A percentile compares a stretch with the other conserved stretches of the same genome.
Evolutionary conservation across 2,113 vertebrate genomes (phyloP).

Genomic region (Martes martes): DNA sequence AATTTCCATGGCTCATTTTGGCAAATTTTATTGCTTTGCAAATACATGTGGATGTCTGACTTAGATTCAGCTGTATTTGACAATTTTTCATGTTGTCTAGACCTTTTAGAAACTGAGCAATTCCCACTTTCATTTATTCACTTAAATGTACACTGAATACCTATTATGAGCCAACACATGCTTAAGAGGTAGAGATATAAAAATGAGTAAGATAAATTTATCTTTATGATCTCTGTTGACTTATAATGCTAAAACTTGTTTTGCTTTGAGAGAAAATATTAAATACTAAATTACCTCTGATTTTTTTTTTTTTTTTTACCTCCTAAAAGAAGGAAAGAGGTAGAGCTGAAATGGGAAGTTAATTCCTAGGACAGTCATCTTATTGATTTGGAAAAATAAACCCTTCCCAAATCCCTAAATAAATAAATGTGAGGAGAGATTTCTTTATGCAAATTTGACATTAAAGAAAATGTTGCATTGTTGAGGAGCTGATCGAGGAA

Average conservation of each 20-base stretch:
- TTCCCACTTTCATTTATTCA: neutral
- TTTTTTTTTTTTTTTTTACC: neutral
- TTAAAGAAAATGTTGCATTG: conserved; percentile 32
- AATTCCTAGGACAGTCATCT: neutral
- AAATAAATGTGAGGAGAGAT: conserved; percentile 44
- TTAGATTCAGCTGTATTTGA: neutral
- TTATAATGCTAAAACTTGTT: neutral
- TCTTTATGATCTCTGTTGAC: neutral
- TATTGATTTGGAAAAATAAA: conserved; percentile 19
- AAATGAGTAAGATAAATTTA: conserved; percentile 18
- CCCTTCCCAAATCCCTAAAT: neutral
- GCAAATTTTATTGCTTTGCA: neutral
- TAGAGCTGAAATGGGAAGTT: neutral
- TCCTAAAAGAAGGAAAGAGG: neutral
- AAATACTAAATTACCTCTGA: neutral
- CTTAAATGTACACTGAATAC: neutral
- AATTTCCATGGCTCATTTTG: neutral
- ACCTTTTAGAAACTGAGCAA: neutral
- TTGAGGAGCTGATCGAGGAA: neutral
- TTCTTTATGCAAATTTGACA: conserved; percentile 45
- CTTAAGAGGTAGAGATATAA: neutral
- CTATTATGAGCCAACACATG: neutral
- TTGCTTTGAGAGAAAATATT: neutral
- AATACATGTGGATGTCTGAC: neutral
- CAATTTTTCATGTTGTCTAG: neutral